phyloP scores from a whole-genome alignment of 1,140 invertebrate genomes.

The Pseudomyrmex sp. region DNA sequence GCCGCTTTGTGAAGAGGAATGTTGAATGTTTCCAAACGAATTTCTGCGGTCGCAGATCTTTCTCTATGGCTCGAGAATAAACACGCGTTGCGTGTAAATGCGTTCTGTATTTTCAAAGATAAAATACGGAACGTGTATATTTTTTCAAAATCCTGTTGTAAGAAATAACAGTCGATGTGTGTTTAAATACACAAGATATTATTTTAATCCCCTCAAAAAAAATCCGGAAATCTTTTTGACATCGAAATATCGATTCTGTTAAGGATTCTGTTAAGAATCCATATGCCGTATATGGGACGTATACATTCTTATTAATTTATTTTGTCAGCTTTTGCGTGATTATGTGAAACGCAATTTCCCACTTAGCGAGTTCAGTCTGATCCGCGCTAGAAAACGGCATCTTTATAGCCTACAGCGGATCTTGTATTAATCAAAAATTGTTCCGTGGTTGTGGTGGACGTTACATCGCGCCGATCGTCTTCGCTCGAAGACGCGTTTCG shows the following conservation, averaged over 20 bases:
- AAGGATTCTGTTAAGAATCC: neutral
- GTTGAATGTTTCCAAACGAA: neutral
- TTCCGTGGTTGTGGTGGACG: neutral
- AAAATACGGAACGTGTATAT: neutral
- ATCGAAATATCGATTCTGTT: neutral
- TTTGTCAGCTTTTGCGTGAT: neutral
- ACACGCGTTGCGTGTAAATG: neutral
- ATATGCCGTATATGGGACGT: too few relatives aligned
- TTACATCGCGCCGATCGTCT: neutral
- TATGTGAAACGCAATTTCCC: slow-evolving; percentile 20
- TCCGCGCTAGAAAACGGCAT: neutral
- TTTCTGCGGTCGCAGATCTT: neutral
- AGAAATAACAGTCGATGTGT: neutral
- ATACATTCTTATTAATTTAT: neutral
- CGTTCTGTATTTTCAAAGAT: too few relatives aligned
- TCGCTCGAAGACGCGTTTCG: slow-evolving; percentile 10
- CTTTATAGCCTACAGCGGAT: neutral
- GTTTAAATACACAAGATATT: too few relatives aligned
- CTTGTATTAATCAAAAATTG: slow-evolving; percentile 37
- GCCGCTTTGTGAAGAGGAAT: neutral
- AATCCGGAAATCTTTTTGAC: neutral
- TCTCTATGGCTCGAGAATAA: neutral
- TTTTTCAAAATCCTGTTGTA: neutral
- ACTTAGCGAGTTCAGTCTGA: neutral
- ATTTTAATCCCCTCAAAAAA: neutral